Conservation (phyloP, 1,140 invertebrate species). For the Drosophila elegans region DNA sequence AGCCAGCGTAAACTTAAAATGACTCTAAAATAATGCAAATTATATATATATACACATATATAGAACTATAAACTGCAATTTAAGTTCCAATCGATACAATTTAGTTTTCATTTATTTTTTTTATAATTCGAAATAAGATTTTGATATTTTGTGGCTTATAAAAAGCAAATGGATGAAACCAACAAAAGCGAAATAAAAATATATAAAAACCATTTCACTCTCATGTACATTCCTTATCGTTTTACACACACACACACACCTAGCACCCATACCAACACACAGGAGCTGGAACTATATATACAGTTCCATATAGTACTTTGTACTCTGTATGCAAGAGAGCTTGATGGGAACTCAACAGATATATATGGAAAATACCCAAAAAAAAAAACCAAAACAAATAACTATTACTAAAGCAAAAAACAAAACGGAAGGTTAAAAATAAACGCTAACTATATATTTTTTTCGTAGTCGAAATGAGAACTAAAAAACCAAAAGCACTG, state of each 20-base stretch:
- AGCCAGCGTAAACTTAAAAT: conserved; percentile 43
- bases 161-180: conserved; percentile 29
- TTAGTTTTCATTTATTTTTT: conserved; percentile 60
- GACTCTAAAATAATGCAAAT: conserved; percentile 38
- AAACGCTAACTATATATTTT: conserved; percentile 51
- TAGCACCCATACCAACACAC: conserved; percentile 19
- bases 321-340: conserved; percentile 50
- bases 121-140: conserved; percentile 34
- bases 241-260: conserved; percentile 21
- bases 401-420: conserved; percentile 24
- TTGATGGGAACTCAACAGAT: conserved; percentile 45
- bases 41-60: conserved; percentile 32
- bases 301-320: conserved; percentile 35
- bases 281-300: conserved; percentile 27
- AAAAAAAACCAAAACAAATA: conserved; percentile 4
- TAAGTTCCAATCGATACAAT: conserved; percentile 78
- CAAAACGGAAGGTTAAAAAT: conserved; percentile 44
- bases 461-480: conserved; percentile 46
- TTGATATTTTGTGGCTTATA: conserved; percentile 44
- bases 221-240: conserved; percentile 52
- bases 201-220: conserved; percentile 49
- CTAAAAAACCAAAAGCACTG: conserved; percentile 68
- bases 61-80: conserved; percentile 61
- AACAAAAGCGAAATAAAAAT: conserved; percentile 51
- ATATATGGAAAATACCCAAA: conserved; percentile 41